A percentile compares a stretch with the other conserved stretches of the same genome.
These are phyloP conservation scores for Hecatera dysodea DNA, from an alignment of 2,888 invertebrate species.

Conservation along the genomic window DNA sequence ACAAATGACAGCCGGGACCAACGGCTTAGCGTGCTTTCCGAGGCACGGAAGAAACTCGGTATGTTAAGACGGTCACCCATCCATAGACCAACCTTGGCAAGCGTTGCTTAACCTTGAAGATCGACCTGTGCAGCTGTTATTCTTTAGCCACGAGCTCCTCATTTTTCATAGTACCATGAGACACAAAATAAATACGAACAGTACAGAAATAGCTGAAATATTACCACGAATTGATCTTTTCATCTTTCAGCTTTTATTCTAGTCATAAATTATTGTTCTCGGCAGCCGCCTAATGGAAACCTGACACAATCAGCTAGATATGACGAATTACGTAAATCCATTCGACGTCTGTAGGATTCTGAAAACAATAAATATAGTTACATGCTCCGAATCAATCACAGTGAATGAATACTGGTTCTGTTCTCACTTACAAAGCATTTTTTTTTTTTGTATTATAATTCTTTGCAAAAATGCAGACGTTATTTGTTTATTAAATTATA, in stretches of 20 bases:
- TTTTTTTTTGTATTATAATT: too few relatives aligned
- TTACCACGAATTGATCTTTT: conserved; percentile 20
- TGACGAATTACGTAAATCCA: conserved; percentile 30
- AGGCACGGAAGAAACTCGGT: too few relatives aligned
- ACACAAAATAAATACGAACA: conserved; percentile 22
- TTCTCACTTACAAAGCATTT: too few relatives aligned
- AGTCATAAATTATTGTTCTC: conserved; percentile 51
- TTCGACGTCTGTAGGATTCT: conserved; percentile 15
- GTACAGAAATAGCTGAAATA: conserved; percentile 34
- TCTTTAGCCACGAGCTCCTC: too few relatives aligned
- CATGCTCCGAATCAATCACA: conserved; percentile 13
- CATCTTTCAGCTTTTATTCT: conserved; percentile 43
- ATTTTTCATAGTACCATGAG: not conserved
- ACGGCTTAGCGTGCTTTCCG: too few relatives aligned
- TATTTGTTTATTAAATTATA: too few relatives aligned
- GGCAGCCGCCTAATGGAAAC: conserved; percentile 38
- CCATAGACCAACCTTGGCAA: too few relatives aligned
- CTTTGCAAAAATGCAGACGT: not conserved
- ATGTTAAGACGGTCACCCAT: too few relatives aligned
- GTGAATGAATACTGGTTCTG: not conserved
- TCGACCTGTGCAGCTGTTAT: too few relatives aligned
- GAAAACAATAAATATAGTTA: conserved; percentile 11
- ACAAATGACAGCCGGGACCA: too few relatives aligned
- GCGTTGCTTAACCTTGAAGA: too few relatives aligned
- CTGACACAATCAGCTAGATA: conserved; percentile 29